Conservation (phyloP, 2,888 invertebrate species). For the Encarsia formosa region DNA sequence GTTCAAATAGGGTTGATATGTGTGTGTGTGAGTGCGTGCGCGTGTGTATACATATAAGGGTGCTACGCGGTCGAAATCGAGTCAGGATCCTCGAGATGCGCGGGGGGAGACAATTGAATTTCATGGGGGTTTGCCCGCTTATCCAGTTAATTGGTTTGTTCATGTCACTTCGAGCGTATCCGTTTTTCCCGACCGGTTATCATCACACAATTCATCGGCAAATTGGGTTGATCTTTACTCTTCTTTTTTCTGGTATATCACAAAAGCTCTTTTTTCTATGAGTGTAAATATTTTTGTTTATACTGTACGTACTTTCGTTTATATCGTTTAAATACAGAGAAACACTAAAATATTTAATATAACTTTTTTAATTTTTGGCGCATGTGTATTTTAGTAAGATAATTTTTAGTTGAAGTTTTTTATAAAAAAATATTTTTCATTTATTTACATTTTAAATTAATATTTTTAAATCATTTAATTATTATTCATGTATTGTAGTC, state of each 20-base stretch:
- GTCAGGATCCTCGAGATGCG: constrained; percentile 35
- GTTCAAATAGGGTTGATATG: no score
- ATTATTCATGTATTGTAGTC: no score
- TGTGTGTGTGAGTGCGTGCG: no score
- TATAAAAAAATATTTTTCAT: neutral
- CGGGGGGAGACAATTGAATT: constrained; percentile 52
- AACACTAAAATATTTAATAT: no score
- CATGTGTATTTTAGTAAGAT: no score
- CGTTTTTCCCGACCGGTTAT: constrained; percentile 27
- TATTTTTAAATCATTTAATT: no score
- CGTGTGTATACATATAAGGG: constrained; percentile 49
- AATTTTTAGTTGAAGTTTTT: neutral
- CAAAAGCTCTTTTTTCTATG: neutral
- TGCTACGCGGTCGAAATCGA: constrained; percentile 32
- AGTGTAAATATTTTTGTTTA: no score
- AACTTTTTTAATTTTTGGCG: no score
- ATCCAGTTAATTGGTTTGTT: constrained; percentile 50
- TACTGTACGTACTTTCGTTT: no score
- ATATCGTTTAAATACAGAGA: no score
- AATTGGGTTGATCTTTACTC: neutral
- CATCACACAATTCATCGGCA: neutral
- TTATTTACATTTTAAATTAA: neutral
- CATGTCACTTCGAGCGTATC: constrained; percentile 33
- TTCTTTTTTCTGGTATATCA: neutral
- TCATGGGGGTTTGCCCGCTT: constrained; percentile 50